Evolutionary conservation across 2,888 invertebrate species (phyloP), one percentile per base, ranked within the genome.

Genomic region (Trissonchulus latispiculum): DNA sequence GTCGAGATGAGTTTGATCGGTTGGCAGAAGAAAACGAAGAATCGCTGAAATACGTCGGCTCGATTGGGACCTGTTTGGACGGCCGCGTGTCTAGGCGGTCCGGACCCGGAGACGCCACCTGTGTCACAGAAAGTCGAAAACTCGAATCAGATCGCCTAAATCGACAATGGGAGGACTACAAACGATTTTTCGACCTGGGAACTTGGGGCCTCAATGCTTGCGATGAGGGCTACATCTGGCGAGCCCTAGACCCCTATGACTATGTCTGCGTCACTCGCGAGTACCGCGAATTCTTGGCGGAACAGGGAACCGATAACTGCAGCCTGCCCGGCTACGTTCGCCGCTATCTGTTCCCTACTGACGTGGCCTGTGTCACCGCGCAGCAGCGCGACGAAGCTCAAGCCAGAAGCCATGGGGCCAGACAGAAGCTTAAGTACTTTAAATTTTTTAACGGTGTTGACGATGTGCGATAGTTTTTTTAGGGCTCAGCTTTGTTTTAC

Each of bases 181-280:
- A n/a, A n/a, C n/a, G n/a, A n/a, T n/a, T n/a, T n/a, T n/a, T n/a
- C n/a, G 3, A 33, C 28, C 28, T 35, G 23, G 15, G 32, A 18
- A 72, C 71, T 8, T 73, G 28, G 35, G 74, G 74, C 23, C 48
- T 74, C n/a, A 74, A 74, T 48, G 29, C 8, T 62, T 74, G 74
- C 59, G 3, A 29, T 28, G 35, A 78, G 1, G 81, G 79, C 0
- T 37, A 75, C n/a, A 76, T 78, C 18, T 81, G 81, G 81, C 72
- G 81, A 28, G 74, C 75, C 1, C 68, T 82, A 1, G 81, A 81
- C 69, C 75, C 77, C 18, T 81, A 82, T 73, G 81, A 81, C 75
- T 82, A 78, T 70, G 78, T 79, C 32, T 81, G 81, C 73, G 80
- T 82, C 28, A 35, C 61, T 61, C 28, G 62, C 8, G 66, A 8